Evolutionary conservation across 2,888 invertebrate genomes (phyloP).

Genomic region (Anthophora plumipes): DNA sequence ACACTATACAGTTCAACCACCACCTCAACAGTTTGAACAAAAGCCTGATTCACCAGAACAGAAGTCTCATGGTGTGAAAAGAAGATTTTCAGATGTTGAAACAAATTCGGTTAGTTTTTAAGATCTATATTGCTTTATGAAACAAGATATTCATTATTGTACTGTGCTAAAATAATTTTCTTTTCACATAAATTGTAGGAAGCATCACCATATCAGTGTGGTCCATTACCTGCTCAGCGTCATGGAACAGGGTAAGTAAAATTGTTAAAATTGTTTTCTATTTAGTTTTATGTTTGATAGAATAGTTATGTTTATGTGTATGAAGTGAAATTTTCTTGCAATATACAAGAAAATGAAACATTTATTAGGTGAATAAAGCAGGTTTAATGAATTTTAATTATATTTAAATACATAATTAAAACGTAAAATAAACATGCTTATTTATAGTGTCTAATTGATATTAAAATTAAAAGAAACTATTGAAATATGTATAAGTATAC

Average conservation of each 20-base stretch:
- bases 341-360: conserved; percentile 23
- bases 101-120: conserved; percentile 77
- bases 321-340: conserved; percentile 24
- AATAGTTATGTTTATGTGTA: conserved; percentile 35
- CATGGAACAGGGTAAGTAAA: conserved; percentile 82
- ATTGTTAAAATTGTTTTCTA: conserved; percentile 15
- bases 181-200: conserved; percentile 72
- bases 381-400: conserved; percentile 54
- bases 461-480: conserved; percentile 31
- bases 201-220: conserved; percentile 78
- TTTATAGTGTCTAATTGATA: conserved; percentile 12
- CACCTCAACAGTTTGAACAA: conserved; percentile 79
- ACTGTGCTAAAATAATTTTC: conserved; percentile 5
- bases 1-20: conserved; percentile 81
- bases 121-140: not conserved
- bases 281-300: conserved; percentile 5
- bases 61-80: conserved; percentile 81
- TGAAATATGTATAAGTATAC: conserved; percentile 24
- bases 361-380: conserved; percentile 59
- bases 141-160: not conserved
- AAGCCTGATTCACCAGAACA: conserved; percentile 80
- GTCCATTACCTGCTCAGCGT: conserved; percentile 79
- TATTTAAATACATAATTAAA: conserved; percentile 39
- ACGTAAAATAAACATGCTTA: conserved; percentile 21
- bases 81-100: conserved; percentile 82